Evolutionary conservation across 2,888 invertebrate genomes (phyloP), one percentile per base, ranked within the genome.

Genomic region (Ernsta delagoae): DNA sequence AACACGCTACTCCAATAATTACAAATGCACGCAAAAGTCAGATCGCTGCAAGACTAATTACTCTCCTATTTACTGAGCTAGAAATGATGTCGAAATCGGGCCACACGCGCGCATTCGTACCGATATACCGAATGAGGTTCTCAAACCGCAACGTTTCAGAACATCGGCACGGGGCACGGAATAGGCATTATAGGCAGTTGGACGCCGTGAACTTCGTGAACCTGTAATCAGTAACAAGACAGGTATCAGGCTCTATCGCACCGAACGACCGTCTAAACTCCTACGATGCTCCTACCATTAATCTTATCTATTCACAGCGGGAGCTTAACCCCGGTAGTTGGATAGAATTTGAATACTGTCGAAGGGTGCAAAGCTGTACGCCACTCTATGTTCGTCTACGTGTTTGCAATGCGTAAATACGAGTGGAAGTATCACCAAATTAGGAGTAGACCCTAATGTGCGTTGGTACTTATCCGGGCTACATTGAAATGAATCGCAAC

Each of bases 251-350:
- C 75, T 73, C 77, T 73, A 75, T 71, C 72, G 75, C 60, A 70
- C 70, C 71, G 62, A 73, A 70, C 72, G 72, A 67, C 72, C 73
- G 80, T 82, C 81, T 79, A 80, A 79, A 77, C 78, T 75, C 78
- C 75, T 78, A 76, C 80, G 78, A 81, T 79, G 79, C 80, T 76
- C 72, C 82, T 79, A 87, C 82, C 80, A 87, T 87, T 87, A 85
- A 88, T 87, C 87, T 87, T 87, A 87, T 87, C 87, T 85, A 88
- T 89, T 86, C 85, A 87, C 82, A 79, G 79, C 79, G 81, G 79
- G 75, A 78, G 80, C 77, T 83, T 79, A 83, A 77, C 81, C 75
- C 73, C 76, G 72, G 74, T 77, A 80, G 79, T 79, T 82, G 82
- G 79, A 81, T 83, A 81, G 81, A 88, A 87, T 87, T 85, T 87